phyloP scores from a whole-genome alignment of 2,888 invertebrate species.

The Apamea crenata region DNA sequence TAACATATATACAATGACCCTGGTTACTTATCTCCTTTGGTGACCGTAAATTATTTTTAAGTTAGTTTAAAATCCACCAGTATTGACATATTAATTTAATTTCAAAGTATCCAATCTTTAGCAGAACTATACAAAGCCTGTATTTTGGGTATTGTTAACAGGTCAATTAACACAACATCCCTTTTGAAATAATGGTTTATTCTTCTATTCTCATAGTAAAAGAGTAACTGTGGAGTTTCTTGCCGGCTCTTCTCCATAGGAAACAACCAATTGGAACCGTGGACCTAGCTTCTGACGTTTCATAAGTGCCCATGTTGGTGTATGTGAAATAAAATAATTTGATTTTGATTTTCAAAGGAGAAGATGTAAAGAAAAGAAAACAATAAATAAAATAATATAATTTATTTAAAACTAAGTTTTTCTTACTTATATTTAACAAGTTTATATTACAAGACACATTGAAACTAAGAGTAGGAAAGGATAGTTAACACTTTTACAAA shows the following conservation, averaged over 20 bases:
- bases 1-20: no score
- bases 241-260: no score
- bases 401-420: constrained; percentile 59
- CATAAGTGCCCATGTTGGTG: no score
- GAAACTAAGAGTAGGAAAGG: constrained; percentile 40
- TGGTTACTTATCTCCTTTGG: no score
- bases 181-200: neutral
- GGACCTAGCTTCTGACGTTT: no score
- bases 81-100: neutral
- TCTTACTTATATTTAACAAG: constrained; percentile 55
- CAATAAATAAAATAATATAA: constrained; percentile 46
- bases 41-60: neutral
- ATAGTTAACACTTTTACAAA: constrained; percentile 48
- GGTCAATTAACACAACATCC: neutral
- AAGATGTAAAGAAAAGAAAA: constrained; percentile 37
- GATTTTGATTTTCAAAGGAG: neutral
- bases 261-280: no score
- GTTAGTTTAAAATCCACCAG: neutral
- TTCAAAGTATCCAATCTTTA: neutral
- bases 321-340: no score
- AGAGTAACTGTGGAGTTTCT: no score
- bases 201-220: neutral
- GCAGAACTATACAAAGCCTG: neutral
- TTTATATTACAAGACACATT: constrained; percentile 55
- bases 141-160: neutral